Conservation (phyloP, 1,140 invertebrate genomes). For the Sesamia nonagrioides region DNA sequence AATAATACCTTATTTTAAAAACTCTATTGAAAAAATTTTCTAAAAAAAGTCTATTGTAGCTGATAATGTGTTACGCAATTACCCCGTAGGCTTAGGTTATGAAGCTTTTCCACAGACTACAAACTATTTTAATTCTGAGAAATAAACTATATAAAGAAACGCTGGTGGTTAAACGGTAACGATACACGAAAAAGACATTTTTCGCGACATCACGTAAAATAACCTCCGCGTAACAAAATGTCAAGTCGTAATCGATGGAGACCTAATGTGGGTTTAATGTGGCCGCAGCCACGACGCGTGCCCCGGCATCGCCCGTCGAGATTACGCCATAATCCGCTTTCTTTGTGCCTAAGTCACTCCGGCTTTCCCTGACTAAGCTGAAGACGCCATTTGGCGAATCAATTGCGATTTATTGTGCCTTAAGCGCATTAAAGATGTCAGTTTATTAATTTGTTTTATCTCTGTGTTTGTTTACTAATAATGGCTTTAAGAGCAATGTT, state of each 20-base stretch:
- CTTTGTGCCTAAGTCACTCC: slow-evolving; percentile 74
- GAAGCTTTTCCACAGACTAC: too few species aligned
- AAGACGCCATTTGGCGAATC: slow-evolving; percentile 63
- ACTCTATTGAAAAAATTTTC: too few species aligned
- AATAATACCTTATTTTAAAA: not conserved
- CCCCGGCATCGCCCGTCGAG: slow-evolving; percentile 69
- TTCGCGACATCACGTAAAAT: slow-evolving; percentile 47
- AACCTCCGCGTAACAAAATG: slow-evolving; percentile 54
- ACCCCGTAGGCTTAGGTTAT: too few species aligned
- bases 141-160: not conserved
- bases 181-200: slow-evolving; percentile 36
- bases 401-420: slow-evolving; percentile 64
- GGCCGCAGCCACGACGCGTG: slow-evolving; percentile 71
- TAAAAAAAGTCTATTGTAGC: too few species aligned
- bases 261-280: slow-evolving; percentile 81
- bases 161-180: too few species aligned
- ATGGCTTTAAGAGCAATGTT: too few species aligned
- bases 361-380: slow-evolving; percentile 56
- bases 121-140: not conserved
- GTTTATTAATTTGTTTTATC: slow-evolving; percentile 47
- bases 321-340: slow-evolving; percentile 78
- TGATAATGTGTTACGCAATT: too few species aligned
- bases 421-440: slow-evolving; percentile 33
- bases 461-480: too few species aligned
- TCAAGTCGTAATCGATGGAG: slow-evolving; percentile 69